Evolutionary conservation across 2,888 invertebrate genomes (phyloP).

Genomic region (Aphodius sticticus): DNA sequence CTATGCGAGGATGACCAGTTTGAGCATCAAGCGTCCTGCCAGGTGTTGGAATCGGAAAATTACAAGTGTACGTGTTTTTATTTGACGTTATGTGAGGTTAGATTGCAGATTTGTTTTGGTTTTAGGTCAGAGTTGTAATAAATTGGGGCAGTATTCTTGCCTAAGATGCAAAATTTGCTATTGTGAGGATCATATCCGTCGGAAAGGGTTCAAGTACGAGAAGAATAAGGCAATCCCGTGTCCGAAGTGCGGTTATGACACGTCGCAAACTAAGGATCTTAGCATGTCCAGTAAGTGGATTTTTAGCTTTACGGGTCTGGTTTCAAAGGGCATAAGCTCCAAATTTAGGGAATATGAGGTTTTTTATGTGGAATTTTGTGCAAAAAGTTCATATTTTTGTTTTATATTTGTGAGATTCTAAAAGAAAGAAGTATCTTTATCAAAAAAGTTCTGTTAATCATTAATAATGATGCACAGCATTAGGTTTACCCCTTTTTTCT

Average conservation of each 20-base stretch:
- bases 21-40: conserved; percentile 97
- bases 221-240: conserved; percentile 88
- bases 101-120: conserved; percentile 20
- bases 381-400: too few species aligned
- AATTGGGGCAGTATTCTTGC: conserved; percentile 93
- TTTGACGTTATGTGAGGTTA: conserved; percentile 53
- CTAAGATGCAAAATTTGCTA: conserved; percentile 95
- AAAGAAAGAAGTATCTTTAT: too few species aligned
- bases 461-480: too few species aligned
- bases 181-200: conserved; percentile 94
- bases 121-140: conserved; percentile 91
- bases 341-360: too few species aligned
- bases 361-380: too few species aligned
- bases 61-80: conserved; percentile 79
- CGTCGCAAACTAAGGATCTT: conserved; percentile 92
- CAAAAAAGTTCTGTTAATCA: too few species aligned
- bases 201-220: conserved; percentile 89
- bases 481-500: not conserved
- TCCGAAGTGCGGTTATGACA: conserved; percentile 92
- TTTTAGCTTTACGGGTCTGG: conserved; percentile 11
- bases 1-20: conserved; percentile 96
- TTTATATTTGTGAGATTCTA: conserved; percentile 17
- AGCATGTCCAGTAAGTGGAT: conserved; percentile 88
- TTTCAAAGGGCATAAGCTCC: not conserved
- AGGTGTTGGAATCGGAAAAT: conserved; percentile 92